A percentile compares a stretch with the other conserved stretches of the same genome.
phyloP scores from a whole-genome alignment of 2,797 vertebrate species.

The Chiloscyllium punctatum region DNA sequence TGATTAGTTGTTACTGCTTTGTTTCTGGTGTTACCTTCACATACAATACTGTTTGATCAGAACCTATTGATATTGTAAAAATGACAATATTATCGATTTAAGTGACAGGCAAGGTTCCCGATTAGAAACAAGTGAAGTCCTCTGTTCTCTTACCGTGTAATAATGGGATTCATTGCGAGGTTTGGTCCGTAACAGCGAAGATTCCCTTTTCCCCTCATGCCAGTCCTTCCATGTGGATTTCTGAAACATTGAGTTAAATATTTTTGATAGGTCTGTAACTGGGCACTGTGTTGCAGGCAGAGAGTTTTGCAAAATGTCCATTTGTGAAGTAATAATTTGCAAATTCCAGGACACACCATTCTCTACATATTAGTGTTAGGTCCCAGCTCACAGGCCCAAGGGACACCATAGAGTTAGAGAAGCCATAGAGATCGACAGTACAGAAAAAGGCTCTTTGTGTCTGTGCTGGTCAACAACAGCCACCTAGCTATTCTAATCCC shows the following conservation, averaged over 20 bases:
- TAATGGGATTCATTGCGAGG: conserved; percentile 63
- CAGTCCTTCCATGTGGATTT: conserved; percentile 76
- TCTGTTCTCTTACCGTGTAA: conserved; percentile 70
- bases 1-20: too few relatives aligned
- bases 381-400: background rate
- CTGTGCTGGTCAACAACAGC: too few relatives aligned
- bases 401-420: too few relatives aligned
- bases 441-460: too few relatives aligned
- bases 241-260: conserved; percentile 50
- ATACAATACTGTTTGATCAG: too few relatives aligned
- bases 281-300: background rate
- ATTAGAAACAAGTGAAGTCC: too few relatives aligned
- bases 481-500: too few relatives aligned
- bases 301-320: background rate
- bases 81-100: background rate
- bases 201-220: conserved; percentile 70
- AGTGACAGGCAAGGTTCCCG: background rate
- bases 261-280: background rate
- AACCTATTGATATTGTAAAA: background rate
- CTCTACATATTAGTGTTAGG: background rate
- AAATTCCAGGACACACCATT: rapidly evolving
- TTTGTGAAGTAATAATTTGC: conserved; percentile 43
- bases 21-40: too few relatives aligned
- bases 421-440: too few relatives aligned
- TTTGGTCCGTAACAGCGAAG: conserved; percentile 76